These are phyloP conservation scores for Sinotaia quadrata DNA, from an alignment of 2,888 invertebrate species.

Conservation along the genomic window DNA sequence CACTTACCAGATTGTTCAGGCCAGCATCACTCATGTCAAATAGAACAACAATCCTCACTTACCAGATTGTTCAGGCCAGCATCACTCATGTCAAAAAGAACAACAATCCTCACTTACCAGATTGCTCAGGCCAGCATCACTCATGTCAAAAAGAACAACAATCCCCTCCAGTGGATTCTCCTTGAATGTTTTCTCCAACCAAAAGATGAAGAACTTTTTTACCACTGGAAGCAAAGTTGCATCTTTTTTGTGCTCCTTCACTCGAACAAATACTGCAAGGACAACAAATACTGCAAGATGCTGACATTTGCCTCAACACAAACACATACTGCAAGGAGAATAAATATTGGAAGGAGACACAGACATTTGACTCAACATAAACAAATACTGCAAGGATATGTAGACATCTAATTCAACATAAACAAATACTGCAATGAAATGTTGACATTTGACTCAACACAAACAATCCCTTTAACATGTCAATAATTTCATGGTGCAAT, in stretches of 20 bases:
- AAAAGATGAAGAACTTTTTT: constrained; percentile 87
- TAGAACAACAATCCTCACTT: constrained; percentile 82
- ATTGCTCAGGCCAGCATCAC: constrained; percentile 86
- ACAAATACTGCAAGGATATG: too few species aligned
- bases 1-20: constrained; percentile 80
- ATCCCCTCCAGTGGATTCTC: constrained; percentile 79
- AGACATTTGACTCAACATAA: too few species aligned
- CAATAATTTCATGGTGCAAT: too few species aligned
- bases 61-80: constrained; percentile 87
- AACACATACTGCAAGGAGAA: too few species aligned
- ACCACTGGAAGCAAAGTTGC: constrained; percentile 82
- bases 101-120: constrained; percentile 80
- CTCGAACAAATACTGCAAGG: constrained; percentile 81
- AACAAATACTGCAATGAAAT: too few species aligned
- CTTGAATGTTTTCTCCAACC: constrained; percentile 80
- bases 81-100: constrained; percentile 92
- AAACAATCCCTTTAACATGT: too few species aligned
- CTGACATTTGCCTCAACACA: too few species aligned
- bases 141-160: constrained; percentile 92
- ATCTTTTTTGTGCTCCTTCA: constrained; percentile 86
- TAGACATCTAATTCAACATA: too few species aligned
- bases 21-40: constrained; percentile 94
- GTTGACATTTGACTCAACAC: too few species aligned
- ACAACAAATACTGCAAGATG: too few species aligned
- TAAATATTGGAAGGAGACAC: too few species aligned